Evolutionary conservation across 2,113 vertebrate species (phyloP).

Genomic region (Corythornis madagascariensis): DNA sequence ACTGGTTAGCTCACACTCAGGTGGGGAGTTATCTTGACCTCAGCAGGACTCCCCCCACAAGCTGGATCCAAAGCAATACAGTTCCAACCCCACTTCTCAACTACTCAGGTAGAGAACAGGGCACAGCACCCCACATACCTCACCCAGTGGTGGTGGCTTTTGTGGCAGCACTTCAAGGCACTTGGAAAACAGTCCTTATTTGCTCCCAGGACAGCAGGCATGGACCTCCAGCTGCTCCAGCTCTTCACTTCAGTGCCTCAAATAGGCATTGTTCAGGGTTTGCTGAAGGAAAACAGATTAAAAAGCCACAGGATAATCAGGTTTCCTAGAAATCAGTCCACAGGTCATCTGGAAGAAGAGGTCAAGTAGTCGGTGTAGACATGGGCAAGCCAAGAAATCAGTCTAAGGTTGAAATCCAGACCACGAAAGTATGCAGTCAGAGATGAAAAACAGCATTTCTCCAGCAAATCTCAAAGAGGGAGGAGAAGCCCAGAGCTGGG

Average conservation of each 20-base stretch:
- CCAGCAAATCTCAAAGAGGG: rapidly evolving
- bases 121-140: rapidly evolving
- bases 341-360: background rate
- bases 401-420: rapidly evolving
- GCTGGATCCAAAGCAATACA: background rate
- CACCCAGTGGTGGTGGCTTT: rapidly evolving
- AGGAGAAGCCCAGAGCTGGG: rapidly evolving
- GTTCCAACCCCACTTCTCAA: background rate
- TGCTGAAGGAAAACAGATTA: background rate
- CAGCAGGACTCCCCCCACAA: background rate
- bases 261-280: background rate
- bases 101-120: rapidly evolving
- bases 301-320: background rate
- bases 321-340: background rate
- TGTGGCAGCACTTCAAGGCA: background rate
- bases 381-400: background rate
- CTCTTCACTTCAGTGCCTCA: background rate
- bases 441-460: rapidly evolving
- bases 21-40: background rate
- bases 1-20: background rate
- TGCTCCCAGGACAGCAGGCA: background rate
- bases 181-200: background rate
- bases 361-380: rapidly evolving
- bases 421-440: background rate
- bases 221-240: background rate